These are phyloP conservation scores for Drosophila neocordata DNA, from an alignment of 1,140 invertebrate species.

Conservation along the genomic window DNA sequence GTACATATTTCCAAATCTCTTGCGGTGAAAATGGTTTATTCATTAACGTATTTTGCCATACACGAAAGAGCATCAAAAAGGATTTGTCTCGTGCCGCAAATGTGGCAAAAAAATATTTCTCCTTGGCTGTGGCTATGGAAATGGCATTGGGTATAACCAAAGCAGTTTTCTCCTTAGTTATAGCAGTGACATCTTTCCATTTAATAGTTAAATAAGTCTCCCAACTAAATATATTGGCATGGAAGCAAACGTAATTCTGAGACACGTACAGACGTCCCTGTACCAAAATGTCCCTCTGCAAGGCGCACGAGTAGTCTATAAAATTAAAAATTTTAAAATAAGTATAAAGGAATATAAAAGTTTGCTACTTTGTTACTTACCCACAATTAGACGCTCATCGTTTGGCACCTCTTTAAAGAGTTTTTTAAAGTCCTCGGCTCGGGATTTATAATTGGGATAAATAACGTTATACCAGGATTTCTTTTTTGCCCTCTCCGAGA, in stretches of 20 bases:
- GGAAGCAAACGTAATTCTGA: conserved; percentile 96
- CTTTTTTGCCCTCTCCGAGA: conserved; percentile 86
- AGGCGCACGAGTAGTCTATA: conserved; percentile 97
- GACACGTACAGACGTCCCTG: conserved; percentile 96
- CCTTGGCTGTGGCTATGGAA: conserved; percentile 90
- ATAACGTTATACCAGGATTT: conserved; percentile 94
- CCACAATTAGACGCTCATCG: conserved; percentile 95
- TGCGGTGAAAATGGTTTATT: conserved; percentile 93
- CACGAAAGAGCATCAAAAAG: conserved; percentile 96
- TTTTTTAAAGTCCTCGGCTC: conserved; percentile 95
- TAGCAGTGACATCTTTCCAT: conserved; percentile 94
- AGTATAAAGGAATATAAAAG: background rate
- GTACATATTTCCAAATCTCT: conserved; percentile 95
- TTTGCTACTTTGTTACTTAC: conserved; percentile 85
- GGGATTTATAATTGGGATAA: conserved; percentile 96
- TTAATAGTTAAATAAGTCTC: conserved; percentile 92
- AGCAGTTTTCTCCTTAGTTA: conserved; percentile 95
- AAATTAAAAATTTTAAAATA: conserved; percentile 15
- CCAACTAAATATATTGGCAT: conserved; percentile 97
- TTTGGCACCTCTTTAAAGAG: conserved; percentile 96
- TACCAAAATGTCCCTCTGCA: conserved; percentile 96
- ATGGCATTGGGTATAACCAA: conserved; percentile 98
- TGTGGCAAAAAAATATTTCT: conserved; percentile 96
- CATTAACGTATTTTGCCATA: conserved; percentile 97
- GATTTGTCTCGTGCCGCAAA: conserved; percentile 96